Conservation (phyloP, 2,113 vertebrate genomes). For the Aphyosemion australe region DNA sequence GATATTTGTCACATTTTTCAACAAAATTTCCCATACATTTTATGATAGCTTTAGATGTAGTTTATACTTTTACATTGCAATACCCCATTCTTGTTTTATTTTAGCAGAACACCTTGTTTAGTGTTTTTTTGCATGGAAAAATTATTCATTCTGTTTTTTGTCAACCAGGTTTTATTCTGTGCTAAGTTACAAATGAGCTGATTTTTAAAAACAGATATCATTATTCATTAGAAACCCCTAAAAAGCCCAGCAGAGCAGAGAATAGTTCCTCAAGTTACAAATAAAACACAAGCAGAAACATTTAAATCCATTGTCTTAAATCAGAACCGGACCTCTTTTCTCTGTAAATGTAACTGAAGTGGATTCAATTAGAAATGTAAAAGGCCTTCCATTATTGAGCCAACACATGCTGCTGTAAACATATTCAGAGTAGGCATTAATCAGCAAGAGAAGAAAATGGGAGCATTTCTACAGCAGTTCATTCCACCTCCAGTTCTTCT, state of each 20-base stretch:
- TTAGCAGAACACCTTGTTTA: no score
- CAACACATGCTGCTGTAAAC: conserved; percentile 41
- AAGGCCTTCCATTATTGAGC: conserved; percentile 50
- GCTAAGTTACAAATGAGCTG: not conserved
- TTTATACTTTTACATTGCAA: no score
- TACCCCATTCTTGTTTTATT: no score
- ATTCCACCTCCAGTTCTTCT: conserved; percentile 56
- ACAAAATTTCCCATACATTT: no score
- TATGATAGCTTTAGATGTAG: no score
- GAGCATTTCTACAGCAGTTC: conserved; percentile 63
- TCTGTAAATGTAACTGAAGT: conserved; percentile 63
- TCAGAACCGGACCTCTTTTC: conserved; percentile 27
- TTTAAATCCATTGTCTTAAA: conserved; percentile 6
- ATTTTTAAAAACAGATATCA: conserved; percentile 17
- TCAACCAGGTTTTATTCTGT: not conserved
- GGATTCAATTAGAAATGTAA: conserved; percentile 55
- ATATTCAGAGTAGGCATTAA: conserved; percentile 44
- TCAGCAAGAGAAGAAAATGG: conserved; percentile 57
- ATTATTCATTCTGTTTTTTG: not conserved
- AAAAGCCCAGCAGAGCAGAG: not conserved
- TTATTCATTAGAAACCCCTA: conserved; percentile 25
- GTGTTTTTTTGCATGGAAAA: not conserved
- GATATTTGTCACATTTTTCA: no score
- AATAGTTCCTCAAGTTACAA: conserved; percentile 25
- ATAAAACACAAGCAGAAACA: conserved; percentile 13